phyloP scores from a whole-genome alignment of 2,113 vertebrate genomes.

The Hippocampus comes region DNA sequence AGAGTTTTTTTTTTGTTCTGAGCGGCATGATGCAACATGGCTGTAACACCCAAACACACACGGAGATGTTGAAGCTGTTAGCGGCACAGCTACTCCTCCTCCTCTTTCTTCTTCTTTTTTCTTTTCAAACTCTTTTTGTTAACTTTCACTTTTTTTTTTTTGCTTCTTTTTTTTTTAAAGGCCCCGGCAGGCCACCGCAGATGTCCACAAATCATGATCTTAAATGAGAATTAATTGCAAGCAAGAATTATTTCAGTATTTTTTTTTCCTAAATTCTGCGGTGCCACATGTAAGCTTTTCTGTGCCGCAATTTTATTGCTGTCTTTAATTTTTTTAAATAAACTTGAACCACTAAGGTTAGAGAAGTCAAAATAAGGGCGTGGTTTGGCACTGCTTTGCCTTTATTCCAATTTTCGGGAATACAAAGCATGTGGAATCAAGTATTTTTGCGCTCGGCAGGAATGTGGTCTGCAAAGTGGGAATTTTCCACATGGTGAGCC shows the following conservation, averaged over 20 bases:
- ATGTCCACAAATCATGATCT: not conserved
- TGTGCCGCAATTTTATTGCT: not conserved
- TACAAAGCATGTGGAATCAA: conserved; percentile 58
- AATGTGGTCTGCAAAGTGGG: conserved; percentile 57
- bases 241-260: not conserved
- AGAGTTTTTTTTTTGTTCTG: conserved; percentile 69
- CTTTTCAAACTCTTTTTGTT: conserved; percentile 57
- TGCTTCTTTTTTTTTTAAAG: conserved; percentile 5
- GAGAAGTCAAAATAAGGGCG: not conserved
- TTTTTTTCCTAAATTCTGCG: conserved; percentile 4
- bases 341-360: no score
- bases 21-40: conserved; percentile 76
- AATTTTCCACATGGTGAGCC: conserved; percentile 55
- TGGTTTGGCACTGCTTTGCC: conserved; percentile 14
- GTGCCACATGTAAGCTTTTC: conserved; percentile 31
- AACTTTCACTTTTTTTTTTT: conserved; percentile 10
- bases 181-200: not conserved
- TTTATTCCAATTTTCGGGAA: conserved; percentile 48
- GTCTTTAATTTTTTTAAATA: not conserved
- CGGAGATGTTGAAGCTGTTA: conserved; percentile 69
- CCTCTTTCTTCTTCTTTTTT: conserved; percentile 69
- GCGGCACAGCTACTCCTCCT: conserved; percentile 66
- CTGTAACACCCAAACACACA: conserved; percentile 71
- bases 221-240: not conserved
- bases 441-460: conserved; percentile 49